Conservation (phyloP, 2,113 vertebrate species). For the human (Homo sapiens) region DNA sequence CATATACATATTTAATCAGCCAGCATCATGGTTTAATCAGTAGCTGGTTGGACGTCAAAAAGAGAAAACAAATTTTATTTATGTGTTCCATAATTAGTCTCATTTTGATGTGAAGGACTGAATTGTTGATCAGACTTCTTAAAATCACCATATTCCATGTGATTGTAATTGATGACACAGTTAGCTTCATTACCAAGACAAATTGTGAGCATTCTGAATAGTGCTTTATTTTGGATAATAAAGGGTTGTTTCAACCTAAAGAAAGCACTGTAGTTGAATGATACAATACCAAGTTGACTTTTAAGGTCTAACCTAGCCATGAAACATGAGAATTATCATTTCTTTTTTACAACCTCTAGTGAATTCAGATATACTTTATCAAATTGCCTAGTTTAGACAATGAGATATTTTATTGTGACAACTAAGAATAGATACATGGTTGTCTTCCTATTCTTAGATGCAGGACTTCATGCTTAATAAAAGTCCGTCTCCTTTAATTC, state of each 20-base stretch:
- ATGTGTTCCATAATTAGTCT: slow-evolving; percentile 50
- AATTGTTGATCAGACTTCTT: slow-evolving; percentile 33
- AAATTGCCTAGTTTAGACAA: background rate
- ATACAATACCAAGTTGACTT: slow-evolving; percentile 1
- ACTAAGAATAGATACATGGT: background rate
- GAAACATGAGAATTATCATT: slow-evolving; percentile 17
- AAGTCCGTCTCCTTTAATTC: background rate
- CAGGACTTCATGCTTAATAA: background rate
- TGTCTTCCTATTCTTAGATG: background rate
- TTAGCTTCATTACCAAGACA: slow-evolving; percentile 46
- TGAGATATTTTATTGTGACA: background rate
- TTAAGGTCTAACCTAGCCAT: background rate
- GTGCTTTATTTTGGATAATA: slow-evolving; percentile 48
- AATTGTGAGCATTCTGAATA: slow-evolving; percentile 19
- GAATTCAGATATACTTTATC: background rate
- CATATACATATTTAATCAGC: slow-evolving; percentile 61
- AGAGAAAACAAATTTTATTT: slow-evolving; percentile 63
- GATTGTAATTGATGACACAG: slow-evolving; percentile 45
- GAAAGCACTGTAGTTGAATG: background rate
- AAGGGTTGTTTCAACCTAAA: slow-evolving; percentile 29
- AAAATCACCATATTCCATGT: background rate
- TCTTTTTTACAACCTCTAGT: background rate
- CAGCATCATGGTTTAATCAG: slow-evolving; percentile 55
- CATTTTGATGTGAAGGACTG: slow-evolving; percentile 46
- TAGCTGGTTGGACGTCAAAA: slow-evolving; percentile 65